A percentile compares a stretch with the other conserved stretches of the same genome.
phyloP scores from a whole-genome alignment of 30 jellyfish, hydroid and myxozoan genomes.

The Chironex yamaguchii region DNA sequence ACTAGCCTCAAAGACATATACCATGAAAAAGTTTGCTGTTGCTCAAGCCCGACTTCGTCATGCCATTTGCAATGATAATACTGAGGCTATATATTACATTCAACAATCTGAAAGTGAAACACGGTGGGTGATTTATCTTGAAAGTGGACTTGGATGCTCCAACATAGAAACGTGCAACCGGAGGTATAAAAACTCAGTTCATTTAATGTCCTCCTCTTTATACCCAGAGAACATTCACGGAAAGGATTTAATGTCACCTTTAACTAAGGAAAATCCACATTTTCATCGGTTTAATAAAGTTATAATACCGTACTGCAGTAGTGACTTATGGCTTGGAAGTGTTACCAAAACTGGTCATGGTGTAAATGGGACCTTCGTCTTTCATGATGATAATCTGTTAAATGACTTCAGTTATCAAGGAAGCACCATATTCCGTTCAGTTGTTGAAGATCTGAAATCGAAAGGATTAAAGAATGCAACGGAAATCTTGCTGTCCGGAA shows the following conservation, averaged over 20 bases:
- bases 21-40: no score
- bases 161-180: constrained; percentile 50
- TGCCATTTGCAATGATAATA: constrained; percentile 86
- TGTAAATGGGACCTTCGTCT: neutral
- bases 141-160: constrained; percentile 92
- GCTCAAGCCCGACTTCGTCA: constrained; percentile 22
- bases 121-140: constrained; percentile 85
- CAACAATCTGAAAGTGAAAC: constrained; percentile 22
- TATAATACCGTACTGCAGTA: constrained; percentile 85
- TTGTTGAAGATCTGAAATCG: constrained; percentile 51
- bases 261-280: constrained; percentile 10
- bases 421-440: constrained; percentile 52
- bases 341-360: no score
- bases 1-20: no score
- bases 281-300: constrained; percentile 64
- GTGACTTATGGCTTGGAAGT: constrained; percentile 94
- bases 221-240: constrained; percentile 64
- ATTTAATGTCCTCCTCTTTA: constrained; percentile 50
- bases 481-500: constrained; percentile 73
- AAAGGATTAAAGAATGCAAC: constrained; percentile 70
- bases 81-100: constrained; percentile 74
- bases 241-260: constrained; percentile 64
- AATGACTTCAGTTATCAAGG: constrained; percentile 66
- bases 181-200: constrained; percentile 50
- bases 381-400: neutral